These are phyloP conservation scores for Porites evermanni DNA, from an alignment of 92 coral and sea anemone species.

Conservation along the genomic window DNA sequence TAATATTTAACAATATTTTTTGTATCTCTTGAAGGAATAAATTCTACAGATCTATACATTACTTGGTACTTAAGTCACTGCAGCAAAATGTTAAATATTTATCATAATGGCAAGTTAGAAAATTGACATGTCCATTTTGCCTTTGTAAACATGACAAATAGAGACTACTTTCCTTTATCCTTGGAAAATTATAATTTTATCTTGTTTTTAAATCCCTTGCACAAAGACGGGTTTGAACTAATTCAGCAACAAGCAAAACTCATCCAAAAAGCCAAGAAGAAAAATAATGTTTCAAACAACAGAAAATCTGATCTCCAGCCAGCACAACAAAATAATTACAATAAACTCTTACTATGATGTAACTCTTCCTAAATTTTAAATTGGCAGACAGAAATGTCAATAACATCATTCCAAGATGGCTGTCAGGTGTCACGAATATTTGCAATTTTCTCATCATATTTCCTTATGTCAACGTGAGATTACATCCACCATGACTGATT, in stretches of 20 bases:
- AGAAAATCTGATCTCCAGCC: neutral
- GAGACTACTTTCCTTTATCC: neutral
- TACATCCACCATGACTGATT: neutral
- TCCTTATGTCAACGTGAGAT: too few species aligned
- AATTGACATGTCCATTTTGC: neutral
- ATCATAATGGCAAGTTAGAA: neutral
- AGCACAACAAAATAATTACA: neutral
- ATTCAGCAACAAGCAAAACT: too few species aligned
- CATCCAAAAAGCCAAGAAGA: too few species aligned
- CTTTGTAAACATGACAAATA: neutral
- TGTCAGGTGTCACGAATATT: constrained; percentile 26
- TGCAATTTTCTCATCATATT: constrained; percentile 24
- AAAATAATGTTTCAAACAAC: too few species aligned
- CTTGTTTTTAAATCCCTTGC: too few species aligned
- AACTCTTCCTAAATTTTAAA: neutral
- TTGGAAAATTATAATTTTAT: neutral
- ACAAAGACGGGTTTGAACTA: too few species aligned
- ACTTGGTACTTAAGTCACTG: neutral
- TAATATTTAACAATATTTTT: too few species aligned
- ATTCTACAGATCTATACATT: too few species aligned
- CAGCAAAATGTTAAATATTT: neutral
- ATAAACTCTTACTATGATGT: neutral
- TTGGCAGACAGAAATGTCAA: constrained; percentile 2
- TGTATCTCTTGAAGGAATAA: too few species aligned
- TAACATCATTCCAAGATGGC: neutral